A percentile compares a stretch with the other conserved stretches of the same genome.
Evolutionary conservation across 23 tunicate species (phyloP).

Genomic region (Oikopleura albicans): DNA sequence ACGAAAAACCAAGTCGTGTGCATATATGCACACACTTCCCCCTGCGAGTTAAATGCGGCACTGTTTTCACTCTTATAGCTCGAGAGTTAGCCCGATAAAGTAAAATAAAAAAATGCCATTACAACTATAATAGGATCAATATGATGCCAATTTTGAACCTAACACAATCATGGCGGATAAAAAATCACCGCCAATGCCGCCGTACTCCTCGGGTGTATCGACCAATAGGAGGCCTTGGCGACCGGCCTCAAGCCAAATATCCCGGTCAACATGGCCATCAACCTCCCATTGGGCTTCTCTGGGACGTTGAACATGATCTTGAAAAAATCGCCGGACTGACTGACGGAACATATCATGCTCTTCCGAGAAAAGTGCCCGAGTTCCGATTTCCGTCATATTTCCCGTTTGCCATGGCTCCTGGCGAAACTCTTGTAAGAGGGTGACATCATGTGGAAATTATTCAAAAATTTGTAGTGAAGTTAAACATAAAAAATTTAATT

Average conservation of each 20-base stretch:
- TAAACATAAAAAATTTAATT: too few species aligned
- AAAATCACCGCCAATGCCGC: slow-evolving; percentile 95
- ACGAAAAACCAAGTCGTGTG: too few species aligned
- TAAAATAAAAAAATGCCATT: too few species aligned
- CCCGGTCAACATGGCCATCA: neutral
- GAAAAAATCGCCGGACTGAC: slow-evolving; percentile 51
- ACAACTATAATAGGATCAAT: too few species aligned
- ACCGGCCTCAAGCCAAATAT: slow-evolving; percentile 31
- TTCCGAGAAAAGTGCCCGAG: slow-evolving; percentile 40
- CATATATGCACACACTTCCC: too few species aligned
- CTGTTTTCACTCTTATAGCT: too few species aligned
- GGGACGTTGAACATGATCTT: slow-evolving; percentile 59
- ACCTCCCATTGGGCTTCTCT: slow-evolving; percentile 36
- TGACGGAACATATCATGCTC: slow-evolving; percentile 96
- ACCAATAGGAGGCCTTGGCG: slow-evolving; percentile 55
- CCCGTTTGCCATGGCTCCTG: slow-evolving; percentile 48
- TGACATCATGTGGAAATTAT: too few species aligned
- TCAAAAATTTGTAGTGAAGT: too few species aligned
- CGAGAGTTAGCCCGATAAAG: too few species aligned
- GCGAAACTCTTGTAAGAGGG: neutral
- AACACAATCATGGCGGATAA: slow-evolving; percentile 66
- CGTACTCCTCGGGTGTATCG: slow-evolving; percentile 45
- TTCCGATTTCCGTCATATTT: slow-evolving; percentile 72
- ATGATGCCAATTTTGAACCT: too few species aligned
- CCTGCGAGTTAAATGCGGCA: too few species aligned